Evolutionary conservation across 2,888 invertebrate species (phyloP).

Genomic region (Microctonus hyperodae): DNA sequence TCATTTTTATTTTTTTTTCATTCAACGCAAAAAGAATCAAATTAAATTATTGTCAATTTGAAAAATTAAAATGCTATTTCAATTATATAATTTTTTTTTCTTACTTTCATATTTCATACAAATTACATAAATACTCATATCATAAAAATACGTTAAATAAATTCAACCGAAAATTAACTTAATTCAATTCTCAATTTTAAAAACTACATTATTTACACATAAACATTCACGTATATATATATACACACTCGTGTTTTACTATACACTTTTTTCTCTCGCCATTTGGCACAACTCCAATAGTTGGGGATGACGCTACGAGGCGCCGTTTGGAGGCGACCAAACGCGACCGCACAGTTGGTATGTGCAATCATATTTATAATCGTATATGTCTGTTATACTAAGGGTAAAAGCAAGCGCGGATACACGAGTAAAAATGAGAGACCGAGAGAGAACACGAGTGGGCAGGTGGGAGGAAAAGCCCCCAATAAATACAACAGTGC

Average conservation of each 20-base stretch:
- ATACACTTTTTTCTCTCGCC: conserved; percentile 40
- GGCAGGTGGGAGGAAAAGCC: conserved; percentile 43
- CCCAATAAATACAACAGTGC: conserved; percentile 38
- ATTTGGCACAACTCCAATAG: conserved; percentile 54
- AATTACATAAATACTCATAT: no score
- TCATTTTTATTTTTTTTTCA: background rate
- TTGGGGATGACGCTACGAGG: conserved; percentile 39
- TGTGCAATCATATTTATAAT: background rate
- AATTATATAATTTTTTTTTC: no score
- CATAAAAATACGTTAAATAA: no score
- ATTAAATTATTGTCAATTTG: no score
- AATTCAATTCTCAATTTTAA: conserved; percentile 53
- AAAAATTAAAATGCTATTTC: no score
- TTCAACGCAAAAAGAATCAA: no score
- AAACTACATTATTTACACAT: conserved; percentile 37
- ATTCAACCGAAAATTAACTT: conserved; percentile 41
- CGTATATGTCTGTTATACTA: conserved; percentile 1
- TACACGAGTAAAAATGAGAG: conserved; percentile 19
- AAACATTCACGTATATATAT: conserved; percentile 4
- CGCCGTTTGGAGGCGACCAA: conserved; percentile 21
- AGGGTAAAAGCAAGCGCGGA: background rate
- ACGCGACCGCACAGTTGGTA: conserved; percentile 4
- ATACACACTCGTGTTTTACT: background rate
- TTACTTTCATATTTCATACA: no score
- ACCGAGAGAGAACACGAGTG: conserved; percentile 34